Conservation (phyloP, 2,797 vertebrate genomes). For the Sebastes diploproa region DNA sequence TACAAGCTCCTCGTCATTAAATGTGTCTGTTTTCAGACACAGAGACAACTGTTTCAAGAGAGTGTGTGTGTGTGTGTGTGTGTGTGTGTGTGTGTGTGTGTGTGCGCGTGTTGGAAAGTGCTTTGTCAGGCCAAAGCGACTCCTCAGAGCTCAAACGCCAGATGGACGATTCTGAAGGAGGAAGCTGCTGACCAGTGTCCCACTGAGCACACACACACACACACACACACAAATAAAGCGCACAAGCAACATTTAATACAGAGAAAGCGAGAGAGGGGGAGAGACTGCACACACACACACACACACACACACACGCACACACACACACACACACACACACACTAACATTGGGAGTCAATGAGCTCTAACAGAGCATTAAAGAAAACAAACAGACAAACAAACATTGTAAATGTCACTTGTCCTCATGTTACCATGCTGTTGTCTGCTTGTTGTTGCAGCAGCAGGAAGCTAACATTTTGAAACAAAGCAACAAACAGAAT, state of each 20-base stretch:
- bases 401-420: constrained; percentile 10
- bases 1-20: neutral
- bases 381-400: neutral
- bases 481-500: neutral
- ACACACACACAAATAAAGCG: neutral
- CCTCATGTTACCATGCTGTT: neutral
- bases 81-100: neutral
- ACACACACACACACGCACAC: neutral
- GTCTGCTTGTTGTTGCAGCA: neutral
- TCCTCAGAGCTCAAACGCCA: constrained; percentile 39
- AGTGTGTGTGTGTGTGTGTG: neutral
- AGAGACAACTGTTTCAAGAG: neutral
- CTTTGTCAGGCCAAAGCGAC: constrained; percentile 30
- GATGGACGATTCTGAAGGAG: constrained; percentile 41
- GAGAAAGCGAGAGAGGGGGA: too few species aligned
- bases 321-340: neutral
- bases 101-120: constrained; percentile 12
- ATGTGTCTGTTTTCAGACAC: neutral
- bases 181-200: constrained; percentile 28
- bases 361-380: constrained; percentile 1
- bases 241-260: too few species aligned
- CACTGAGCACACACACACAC: neutral
- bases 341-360: neutral
- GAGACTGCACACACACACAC: neutral
- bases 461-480: neutral